These are phyloP conservation scores for Macrosoma leucophasiata DNA, from an alignment of 2,888 invertebrate genomes.

Conservation along the genomic window DNA sequence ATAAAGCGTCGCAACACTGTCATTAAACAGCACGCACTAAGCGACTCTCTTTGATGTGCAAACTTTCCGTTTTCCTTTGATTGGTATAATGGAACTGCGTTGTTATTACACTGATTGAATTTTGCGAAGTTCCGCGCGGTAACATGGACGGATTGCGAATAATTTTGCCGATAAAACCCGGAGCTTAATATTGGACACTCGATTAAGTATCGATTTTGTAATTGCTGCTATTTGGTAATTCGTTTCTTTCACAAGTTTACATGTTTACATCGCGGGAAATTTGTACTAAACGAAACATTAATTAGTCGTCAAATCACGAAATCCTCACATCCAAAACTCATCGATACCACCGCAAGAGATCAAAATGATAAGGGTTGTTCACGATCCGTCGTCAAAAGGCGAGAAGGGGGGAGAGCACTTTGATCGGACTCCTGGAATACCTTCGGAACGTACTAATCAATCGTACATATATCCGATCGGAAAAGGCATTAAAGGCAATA, in stretches of 20 bases:
- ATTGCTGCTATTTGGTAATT: too few relatives aligned
- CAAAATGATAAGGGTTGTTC: slow-evolving; percentile 52
- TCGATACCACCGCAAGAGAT: slow-evolving; percentile 21
- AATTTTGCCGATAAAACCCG: too few relatives aligned
- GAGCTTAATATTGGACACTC: too few relatives aligned
- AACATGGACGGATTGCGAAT: too few relatives aligned
- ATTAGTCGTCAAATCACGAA: too few relatives aligned
- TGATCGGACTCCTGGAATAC: slow-evolving; percentile 63
- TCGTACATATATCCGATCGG: slow-evolving; percentile 61
- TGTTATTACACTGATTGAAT: slow-evolving; percentile 72
- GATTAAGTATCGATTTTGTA: too few relatives aligned
- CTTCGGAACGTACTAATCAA: slow-evolving; percentile 64
- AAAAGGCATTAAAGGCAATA: slow-evolving; percentile 71
- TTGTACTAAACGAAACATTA: too few relatives aligned
- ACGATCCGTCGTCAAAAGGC: slow-evolving; percentile 47
- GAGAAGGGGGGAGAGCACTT: slow-evolving; percentile 44
- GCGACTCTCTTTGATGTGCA: slow-evolving; percentile 66
- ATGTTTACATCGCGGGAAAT: too few relatives aligned
- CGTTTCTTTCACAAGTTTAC: too few relatives aligned
- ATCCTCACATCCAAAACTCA: too few relatives aligned
- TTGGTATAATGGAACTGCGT: slow-evolving; percentile 67
- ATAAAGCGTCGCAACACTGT: slow-evolving; percentile 33
- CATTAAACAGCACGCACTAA: slow-evolving; percentile 54
- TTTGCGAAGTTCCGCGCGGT: too few relatives aligned
- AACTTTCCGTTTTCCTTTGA: slow-evolving; percentile 70